phyloP scores from a whole-genome alignment of 2,888 invertebrate genomes.

The Ochropleura plecta region DNA sequence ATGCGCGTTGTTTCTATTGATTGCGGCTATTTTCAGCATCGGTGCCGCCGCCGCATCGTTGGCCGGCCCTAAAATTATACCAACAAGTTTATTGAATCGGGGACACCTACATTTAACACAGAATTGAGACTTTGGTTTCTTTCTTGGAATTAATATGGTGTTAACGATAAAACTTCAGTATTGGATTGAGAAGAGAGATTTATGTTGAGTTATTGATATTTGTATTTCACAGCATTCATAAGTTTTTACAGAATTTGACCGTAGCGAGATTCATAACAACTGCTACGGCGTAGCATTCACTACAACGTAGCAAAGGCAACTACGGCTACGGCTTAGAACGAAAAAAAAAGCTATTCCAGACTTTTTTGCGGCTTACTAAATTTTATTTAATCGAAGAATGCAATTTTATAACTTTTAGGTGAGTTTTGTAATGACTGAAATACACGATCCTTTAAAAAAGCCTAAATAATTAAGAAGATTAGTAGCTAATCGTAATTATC shows the following conservation, averaged over 20 bases:
- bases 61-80: slow-evolving; percentile 55
- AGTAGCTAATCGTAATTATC: background rate
- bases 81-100: slow-evolving; percentile 43
- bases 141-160: background rate
- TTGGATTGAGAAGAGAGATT: background rate
- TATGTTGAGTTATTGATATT: background rate
- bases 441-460: background rate
- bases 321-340: background rate
- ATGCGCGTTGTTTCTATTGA: slow-evolving; percentile 79
- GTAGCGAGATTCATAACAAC: background rate
- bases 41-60: slow-evolving; percentile 60
- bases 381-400: background rate
- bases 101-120: slow-evolving; percentile 35
- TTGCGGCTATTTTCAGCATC: slow-evolving; percentile 81
- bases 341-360: background rate
- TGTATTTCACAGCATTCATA: background rate
- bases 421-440: background rate
- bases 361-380: background rate
- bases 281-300: slow-evolving; percentile 10
- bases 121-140: slow-evolving; percentile 6
- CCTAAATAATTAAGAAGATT: too few relatives aligned
- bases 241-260: background rate
- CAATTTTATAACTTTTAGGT: background rate
- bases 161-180: background rate
- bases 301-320: slow-evolving; percentile 12